Evolutionary conservation across 2,888 invertebrate species (phyloP).

Genomic region (Zelleria hepariella): DNA sequence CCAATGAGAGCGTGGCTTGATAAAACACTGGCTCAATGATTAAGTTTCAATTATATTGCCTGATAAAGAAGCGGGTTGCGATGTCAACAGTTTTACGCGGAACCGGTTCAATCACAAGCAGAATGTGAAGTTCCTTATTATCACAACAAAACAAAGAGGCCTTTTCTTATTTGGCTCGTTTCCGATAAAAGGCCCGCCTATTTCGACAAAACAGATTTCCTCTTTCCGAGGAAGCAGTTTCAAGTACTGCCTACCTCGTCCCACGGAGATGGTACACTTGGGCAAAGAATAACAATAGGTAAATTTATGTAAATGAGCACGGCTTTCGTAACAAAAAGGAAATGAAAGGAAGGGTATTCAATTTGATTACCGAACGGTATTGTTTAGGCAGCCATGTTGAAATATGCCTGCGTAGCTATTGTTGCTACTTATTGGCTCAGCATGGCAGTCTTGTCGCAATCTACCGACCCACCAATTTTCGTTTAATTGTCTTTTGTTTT

Average conservation of each 20-base stretch:
- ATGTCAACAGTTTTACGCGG: too few species aligned
- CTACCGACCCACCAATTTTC: neutral
- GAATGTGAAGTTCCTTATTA: constrained; percentile 1
- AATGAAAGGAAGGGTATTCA: constrained; percentile 50
- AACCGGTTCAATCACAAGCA: neutral
- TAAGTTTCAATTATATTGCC: too few species aligned
- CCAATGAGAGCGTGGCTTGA: too few species aligned
- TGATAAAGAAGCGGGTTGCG: too few species aligned
- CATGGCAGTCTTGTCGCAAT: neutral
- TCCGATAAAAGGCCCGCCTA: constrained; percentile 55
- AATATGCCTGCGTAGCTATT: constrained; percentile 29
- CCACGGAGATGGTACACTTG: constrained; percentile 34
- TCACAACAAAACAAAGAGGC: constrained; percentile 53
- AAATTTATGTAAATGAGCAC: constrained; percentile 68
- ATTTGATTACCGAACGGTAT: constrained; percentile 46
- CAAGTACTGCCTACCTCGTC: constrained; percentile 39
- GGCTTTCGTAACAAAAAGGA: constrained; percentile 63
- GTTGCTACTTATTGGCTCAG: constrained; percentile 6
- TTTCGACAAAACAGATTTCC: constrained; percentile 63
- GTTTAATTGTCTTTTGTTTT: neutral
- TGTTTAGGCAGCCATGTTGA: constrained; percentile 35
- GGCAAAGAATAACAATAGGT: constrained; percentile 62
- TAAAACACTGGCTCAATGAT: too few species aligned
- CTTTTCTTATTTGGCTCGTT: constrained; percentile 63
- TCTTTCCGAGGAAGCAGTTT: constrained; percentile 23